Evolutionary conservation across 30 jellyfish, hydroid and myxozoan species (phyloP).

Genomic region (Chironex yamaguchii): DNA sequence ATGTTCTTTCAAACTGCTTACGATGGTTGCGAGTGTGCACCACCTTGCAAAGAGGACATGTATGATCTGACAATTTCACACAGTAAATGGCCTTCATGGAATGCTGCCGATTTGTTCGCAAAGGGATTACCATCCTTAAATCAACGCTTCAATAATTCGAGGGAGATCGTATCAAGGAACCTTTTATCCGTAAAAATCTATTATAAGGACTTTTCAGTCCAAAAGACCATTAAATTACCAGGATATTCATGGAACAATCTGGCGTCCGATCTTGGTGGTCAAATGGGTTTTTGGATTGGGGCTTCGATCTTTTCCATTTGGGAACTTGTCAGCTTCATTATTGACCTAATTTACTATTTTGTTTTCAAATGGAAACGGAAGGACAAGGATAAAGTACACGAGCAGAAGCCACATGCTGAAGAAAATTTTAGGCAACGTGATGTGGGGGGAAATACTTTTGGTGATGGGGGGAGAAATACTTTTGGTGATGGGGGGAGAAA

Average conservation of each 20-base stretch:
- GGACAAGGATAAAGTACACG: too few relatives aligned
- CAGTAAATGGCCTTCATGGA: constrained; percentile 30
- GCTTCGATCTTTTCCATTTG: constrained; percentile 40
- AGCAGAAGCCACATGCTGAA: too few relatives aligned
- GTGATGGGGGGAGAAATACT: too few relatives aligned
- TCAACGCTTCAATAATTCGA: background rate
- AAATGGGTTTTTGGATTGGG: constrained; percentile 36
- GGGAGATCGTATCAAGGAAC: background rate
- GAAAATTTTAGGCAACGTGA: too few relatives aligned
- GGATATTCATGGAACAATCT: constrained; percentile 31
- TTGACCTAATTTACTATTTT: background rate
- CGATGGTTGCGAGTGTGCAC: background rate
- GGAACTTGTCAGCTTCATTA: background rate
- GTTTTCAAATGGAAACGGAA: too few relatives aligned
- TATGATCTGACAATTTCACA: constrained; percentile 11
- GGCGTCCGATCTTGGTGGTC: constrained; percentile 58
- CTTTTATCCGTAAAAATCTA: constrained; percentile 22
- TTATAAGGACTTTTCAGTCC: constrained; percentile 11
- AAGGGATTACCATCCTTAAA: background rate
- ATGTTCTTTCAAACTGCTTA: background rate
- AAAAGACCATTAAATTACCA: background rate
- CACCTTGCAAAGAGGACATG: constrained; percentile 16
- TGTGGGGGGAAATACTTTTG: too few relatives aligned
- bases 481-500: too few relatives aligned
- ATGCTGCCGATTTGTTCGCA: background rate